Conservation (phyloP, 2,888 invertebrate genomes). For the Parthenolecanium corni region DNA sequence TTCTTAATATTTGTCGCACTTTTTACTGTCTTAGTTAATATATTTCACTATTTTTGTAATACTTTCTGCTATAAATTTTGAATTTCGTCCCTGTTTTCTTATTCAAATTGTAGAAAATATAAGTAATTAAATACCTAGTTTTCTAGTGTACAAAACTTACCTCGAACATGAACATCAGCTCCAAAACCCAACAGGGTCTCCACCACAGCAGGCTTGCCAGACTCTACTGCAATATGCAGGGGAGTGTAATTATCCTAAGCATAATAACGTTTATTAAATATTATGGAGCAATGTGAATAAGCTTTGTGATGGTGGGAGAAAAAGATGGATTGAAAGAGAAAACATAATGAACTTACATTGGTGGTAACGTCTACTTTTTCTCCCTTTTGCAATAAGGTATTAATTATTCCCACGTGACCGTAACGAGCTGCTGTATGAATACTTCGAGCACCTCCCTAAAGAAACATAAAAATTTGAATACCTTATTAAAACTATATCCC, state of each 20-base stretch:
- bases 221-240: constrained; percentile 91
- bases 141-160: constrained; percentile 39
- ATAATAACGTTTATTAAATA: constrained; percentile 15
- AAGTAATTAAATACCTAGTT: too few relatives aligned
- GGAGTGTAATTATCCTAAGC: constrained; percentile 92
- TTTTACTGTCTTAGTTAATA: too few relatives aligned
- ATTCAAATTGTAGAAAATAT: too few relatives aligned
- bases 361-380: constrained; percentile 93
- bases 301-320: background rate
- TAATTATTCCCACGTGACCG: constrained; percentile 94
- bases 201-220: constrained; percentile 85
- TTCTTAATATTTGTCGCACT: too few relatives aligned
- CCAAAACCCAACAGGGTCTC: constrained; percentile 88
- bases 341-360: constrained; percentile 55
- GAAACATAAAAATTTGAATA: constrained; percentile 33
- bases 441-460: constrained; percentile 83
- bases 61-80: too few relatives aligned
- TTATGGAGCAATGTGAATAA: background rate
- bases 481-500: background rate
- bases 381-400: constrained; percentile 86
- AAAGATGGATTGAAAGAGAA: background rate
- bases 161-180: constrained; percentile 89
- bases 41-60: too few relatives aligned
- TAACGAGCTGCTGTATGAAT: constrained; percentile 95
- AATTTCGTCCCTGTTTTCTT: too few relatives aligned